phyloP scores from a whole-genome alignment of 2,113 vertebrate species.

The Notechis scutatus region DNA sequence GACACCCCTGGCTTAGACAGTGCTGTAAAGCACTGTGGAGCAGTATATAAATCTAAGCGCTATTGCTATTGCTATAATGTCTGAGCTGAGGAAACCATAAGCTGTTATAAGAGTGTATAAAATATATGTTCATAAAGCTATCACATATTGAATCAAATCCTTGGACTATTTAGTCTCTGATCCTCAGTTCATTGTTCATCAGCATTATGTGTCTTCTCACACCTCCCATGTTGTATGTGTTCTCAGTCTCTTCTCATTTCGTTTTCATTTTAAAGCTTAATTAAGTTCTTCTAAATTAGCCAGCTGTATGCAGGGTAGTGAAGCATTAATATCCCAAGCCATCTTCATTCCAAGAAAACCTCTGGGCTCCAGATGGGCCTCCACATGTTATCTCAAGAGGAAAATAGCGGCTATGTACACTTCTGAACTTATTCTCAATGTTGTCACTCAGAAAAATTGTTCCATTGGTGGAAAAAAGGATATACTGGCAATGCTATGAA shows the following conservation, averaged over 20 bases:
- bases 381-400: not conserved
- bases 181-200: not conserved
- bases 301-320: not conserved
- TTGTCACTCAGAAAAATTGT: not conserved
- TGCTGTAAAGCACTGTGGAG: not conserved
- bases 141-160: not conserved
- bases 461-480: not conserved
- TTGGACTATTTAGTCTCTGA: not conserved
- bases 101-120: not conserved
- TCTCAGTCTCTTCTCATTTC: not conserved
- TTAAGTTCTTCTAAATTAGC: not conserved
- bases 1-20: not conserved
- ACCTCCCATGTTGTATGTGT: not conserved
- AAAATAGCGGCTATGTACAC: not conserved
- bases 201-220: not conserved
- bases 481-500: not conserved
- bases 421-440: not conserved
- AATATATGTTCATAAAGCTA: not conserved
- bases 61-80: not conserved
- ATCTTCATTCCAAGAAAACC: not conserved
- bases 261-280: not conserved
- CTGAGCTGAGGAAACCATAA: not conserved
- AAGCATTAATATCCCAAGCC: not conserved
- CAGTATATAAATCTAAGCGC: not conserved
- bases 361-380: not conserved